Base-by-base conservation (phyloP, 2,113 vertebrate genomes). In the Lophochroa leadbeateri region DNA sequence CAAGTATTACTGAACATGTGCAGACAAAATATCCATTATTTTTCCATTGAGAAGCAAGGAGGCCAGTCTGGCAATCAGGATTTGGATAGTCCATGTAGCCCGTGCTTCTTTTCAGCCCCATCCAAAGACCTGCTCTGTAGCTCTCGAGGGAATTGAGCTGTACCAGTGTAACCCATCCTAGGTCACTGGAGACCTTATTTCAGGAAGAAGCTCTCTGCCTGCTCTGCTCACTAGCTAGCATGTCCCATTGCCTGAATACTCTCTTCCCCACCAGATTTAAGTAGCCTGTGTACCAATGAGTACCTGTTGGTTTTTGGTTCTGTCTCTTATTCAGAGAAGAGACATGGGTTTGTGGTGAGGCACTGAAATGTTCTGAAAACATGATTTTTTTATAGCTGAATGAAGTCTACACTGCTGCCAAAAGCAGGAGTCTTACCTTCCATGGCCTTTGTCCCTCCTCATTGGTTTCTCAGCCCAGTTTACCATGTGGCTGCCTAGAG, bases 321-420 rank as follows among this genome's bases (percentile, higher is more conserved):
- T 64, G 9, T 25, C 10, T 50, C 28, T 58, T 64, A 24, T 39
- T 65, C 25, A 65, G 61, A 39, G 35, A 37, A 37, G 28, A 61
- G 35, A 3, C 0, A 0, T 0, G 1, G 3, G 6, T 71, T 86
- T 72, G 27, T 31, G 28, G 9, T 17, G 33, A 78, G 53, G 28
- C 20, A 46, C 67, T 25, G 29, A 75, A 58, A 80, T 31, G 18
- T 39, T 65, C 19, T 53, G 37, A 65, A 85, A 85, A 60, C 7
- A 8, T 1, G 0, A 5, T 52, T 65, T 70, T 3, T 1, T 44
- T 44, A 43, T 15, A 49, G 19, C 29, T 84, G n/a, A n/a, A 37
- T 0, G 4, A 74, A 69, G 44, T 24, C 11, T 29, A 28, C 11
- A 4, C 27, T 53, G 27, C n/a, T 88, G 14, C 8, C 21, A 81